A percentile compares a stretch with the other conserved stretches of the same genome.
Evolutionary conservation across 2,113 vertebrate species (phyloP).

Genomic region (Herpailurus yagouaroundi): DNA sequence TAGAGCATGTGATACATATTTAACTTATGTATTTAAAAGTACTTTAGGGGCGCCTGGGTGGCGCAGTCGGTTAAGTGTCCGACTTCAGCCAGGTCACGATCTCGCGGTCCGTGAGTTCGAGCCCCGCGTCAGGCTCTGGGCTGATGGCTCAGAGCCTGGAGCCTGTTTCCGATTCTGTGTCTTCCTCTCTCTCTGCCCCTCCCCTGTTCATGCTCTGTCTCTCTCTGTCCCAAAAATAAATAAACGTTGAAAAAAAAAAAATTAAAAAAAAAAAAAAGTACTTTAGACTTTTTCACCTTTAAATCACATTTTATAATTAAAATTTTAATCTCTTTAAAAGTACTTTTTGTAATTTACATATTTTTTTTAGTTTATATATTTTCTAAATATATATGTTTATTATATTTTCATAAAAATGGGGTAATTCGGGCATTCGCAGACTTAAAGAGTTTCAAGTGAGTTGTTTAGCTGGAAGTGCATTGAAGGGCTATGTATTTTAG

Average conservation of each 20-base stretch:
- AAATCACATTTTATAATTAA: background rate
- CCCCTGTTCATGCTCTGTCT: too few relatives aligned
- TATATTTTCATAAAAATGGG: background rate
- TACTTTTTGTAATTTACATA: background rate
- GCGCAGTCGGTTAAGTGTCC: too few relatives aligned
- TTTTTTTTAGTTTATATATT: background rate
- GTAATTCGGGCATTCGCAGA: background rate
- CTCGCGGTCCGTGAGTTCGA: too few relatives aligned
- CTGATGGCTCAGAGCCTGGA: too few relatives aligned
- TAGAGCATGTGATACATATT: background rate
- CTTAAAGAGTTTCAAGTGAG: constrained; percentile 28
- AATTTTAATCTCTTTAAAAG: background rate
- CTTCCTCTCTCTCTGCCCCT: too few relatives aligned
- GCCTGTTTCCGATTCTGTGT: too few relatives aligned
- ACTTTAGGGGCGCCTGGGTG: too few relatives aligned
- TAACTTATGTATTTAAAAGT: background rate
- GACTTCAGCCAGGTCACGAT: too few relatives aligned
- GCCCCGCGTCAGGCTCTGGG: too few relatives aligned
- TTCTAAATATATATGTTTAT: background rate
- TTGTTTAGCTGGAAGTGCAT: background rate
- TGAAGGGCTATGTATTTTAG: background rate
- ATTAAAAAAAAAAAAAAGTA: too few relatives aligned
- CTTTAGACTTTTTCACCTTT: background rate
- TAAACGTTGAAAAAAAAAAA: too few relatives aligned
- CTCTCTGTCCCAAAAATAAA: too few relatives aligned